Conservation (phyloP, 2,797 vertebrate genomes). For the Pangasius krempfi region DNA sequence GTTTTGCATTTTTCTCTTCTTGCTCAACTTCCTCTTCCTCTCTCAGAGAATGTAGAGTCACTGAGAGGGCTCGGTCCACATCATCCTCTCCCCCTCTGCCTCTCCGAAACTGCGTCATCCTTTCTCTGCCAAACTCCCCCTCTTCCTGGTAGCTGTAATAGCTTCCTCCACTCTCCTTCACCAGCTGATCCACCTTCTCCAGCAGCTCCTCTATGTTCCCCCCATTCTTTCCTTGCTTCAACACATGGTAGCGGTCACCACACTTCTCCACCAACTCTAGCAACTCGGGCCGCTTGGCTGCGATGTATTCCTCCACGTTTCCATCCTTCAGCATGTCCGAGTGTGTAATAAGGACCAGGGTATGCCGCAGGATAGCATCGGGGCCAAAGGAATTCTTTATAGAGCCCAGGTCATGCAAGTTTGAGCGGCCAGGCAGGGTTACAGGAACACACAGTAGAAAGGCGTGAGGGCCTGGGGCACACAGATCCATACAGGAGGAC, state of each 20-base stretch:
- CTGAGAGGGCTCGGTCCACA: constrained; percentile 42
- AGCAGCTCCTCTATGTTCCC: constrained; percentile 66
- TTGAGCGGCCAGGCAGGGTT: constrained; percentile 67
- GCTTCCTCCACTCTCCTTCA: constrained; percentile 69
- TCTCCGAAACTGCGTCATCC: constrained; percentile 12
- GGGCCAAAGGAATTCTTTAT: constrained; percentile 69
- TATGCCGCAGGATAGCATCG: constrained; percentile 61
- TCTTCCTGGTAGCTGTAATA: constrained; percentile 69
- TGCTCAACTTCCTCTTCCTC: constrained; percentile 66
- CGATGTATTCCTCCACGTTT: constrained; percentile 71
- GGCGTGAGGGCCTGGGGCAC: constrained; percentile 75
- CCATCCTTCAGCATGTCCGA: constrained; percentile 63
- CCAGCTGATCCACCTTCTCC: constrained; percentile 75
- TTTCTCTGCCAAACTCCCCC: constrained; percentile 61
- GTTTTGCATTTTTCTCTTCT: constrained; percentile 62
- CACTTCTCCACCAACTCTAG: constrained; percentile 77
- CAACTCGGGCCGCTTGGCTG: constrained; percentile 67
- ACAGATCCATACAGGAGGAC: constrained; percentile 71
- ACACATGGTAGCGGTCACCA: constrained; percentile 74
- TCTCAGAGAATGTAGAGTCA: constrained; percentile 66
- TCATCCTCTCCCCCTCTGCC: constrained; percentile 29
- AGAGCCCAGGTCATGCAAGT: constrained; percentile 65
- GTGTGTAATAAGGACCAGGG: constrained; percentile 74
- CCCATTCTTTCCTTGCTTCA: constrained; percentile 54
- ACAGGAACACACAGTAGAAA: constrained; percentile 78